Base-by-base conservation (phyloP, 1,140 invertebrate genomes). In the Metopolophium dirhodum region DNA sequence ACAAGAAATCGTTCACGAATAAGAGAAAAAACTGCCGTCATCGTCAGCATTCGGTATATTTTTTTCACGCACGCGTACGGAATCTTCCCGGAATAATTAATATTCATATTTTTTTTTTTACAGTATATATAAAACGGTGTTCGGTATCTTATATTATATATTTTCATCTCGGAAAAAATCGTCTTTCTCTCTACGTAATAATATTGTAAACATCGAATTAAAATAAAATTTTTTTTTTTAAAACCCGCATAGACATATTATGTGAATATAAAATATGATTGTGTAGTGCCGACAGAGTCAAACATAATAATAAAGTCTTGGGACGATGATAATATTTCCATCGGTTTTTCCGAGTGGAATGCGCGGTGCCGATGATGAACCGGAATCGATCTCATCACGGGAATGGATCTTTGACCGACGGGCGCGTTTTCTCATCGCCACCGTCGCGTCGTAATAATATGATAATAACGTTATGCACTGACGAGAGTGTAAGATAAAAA, bases 11-110 rank as follows among this genome's bases (percentile, higher is more conserved):
- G 37, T 45, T 68, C 89, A 68, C n/a, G 14, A 37, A 90, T 90
- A 68, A 88, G 49, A 88, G 47, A 51, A 90, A 90, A 90, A 35
- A 89, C 89, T 57, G 37, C 54, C 54, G 89, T 87, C 86, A 20
- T 14, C 51, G 51, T 37, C 2, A 26, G 7, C n/a, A 57, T 11
- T 37, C 77, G 35, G 77, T 83, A 37, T 85, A 41, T 85, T 85
- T 85, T 82, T 41, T 77, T 77, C 30, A 77, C n/a, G 61, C 61
- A 77, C 30, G 61, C 30, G 30, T 87, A 30, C 14, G 7, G 18
- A 47, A n/a, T 87, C 26, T 87, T 87, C 45, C 3, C 1, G 4
- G 45, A 87, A 87, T 49, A 87, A 85, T 85, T 87, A 87, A n/a
- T 77, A 77, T 77, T 77, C 61, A 77, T 77, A 77, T 20, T 77